phyloP scores from a whole-genome alignment of 2,797 vertebrate genomes.

The Morus bassanus region DNA sequence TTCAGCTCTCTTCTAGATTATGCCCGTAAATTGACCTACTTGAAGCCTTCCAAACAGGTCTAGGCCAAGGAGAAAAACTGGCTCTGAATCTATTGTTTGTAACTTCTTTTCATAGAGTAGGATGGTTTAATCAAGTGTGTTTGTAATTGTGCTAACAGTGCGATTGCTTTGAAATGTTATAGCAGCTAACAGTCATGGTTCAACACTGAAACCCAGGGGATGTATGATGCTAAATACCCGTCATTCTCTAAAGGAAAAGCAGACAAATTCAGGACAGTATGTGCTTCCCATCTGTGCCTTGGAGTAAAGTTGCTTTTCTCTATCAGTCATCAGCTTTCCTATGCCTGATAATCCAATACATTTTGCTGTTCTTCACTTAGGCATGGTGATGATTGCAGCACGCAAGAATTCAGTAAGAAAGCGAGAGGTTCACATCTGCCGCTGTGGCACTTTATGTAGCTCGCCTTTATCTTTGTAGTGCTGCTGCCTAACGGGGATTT shows the following conservation, averaged over 20 bases:
- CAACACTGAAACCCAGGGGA: neutral
- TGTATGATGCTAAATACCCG: neutral
- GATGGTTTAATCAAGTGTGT: conserved; percentile 4
- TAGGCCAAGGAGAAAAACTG: neutral
- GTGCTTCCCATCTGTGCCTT: conserved; percentile 40
- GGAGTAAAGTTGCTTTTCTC: neutral
- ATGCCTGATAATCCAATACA: neutral
- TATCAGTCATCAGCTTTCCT: neutral
- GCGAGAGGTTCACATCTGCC: neutral
- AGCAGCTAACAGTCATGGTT: neutral
- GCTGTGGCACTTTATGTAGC: neutral
- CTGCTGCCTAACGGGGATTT: neutral
- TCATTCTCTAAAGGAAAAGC: conserved; percentile 28
- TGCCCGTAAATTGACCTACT: neutral
- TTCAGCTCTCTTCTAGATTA: neutral
- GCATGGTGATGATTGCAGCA: neutral
- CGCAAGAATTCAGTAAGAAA: neutral
- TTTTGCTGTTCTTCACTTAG: neutral
- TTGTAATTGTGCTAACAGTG: neutral
- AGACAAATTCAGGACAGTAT: conserved; percentile 27
- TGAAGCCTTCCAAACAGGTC: neutral
- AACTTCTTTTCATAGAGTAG: neutral
- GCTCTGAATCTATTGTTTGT: neutral
- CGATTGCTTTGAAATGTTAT: conserved; percentile 1
- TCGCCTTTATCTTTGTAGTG: neutral